Evolutionary conservation across 2,797 vertebrate species (phyloP).

Genomic region (Sphaeramia orbicularis): DNA sequence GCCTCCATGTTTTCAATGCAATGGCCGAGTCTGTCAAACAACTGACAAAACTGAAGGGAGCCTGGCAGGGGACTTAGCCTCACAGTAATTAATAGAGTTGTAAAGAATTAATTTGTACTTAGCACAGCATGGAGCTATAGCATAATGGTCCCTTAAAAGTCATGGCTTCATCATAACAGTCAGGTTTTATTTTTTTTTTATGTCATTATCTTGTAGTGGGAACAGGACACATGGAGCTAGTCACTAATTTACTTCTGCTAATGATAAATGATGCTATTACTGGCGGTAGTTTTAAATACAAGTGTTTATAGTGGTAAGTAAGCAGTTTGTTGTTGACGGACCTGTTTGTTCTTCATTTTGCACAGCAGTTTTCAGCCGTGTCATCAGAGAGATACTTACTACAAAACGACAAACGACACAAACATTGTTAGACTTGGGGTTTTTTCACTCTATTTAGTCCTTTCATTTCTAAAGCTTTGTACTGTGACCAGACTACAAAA

Average conservation of each 20-base stretch:
- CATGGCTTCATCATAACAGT: constrained; percentile 36
- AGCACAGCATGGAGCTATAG: constrained; percentile 43
- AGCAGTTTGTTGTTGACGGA: neutral
- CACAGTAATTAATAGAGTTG: constrained; percentile 42
- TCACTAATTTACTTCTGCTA: constrained; percentile 17
- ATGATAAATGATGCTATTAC: constrained; percentile 29
- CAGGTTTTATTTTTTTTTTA: constrained; percentile 20
- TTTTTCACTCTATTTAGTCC: too few species aligned
- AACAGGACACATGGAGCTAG: constrained; percentile 7
- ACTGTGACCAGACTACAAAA: too few species aligned
- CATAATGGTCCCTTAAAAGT: constrained; percentile 47
- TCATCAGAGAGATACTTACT: neutral
- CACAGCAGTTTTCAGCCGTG: neutral
- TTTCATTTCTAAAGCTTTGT: too few species aligned
- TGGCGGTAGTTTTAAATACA: constrained; percentile 27
- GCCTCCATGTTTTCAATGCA: neutral
- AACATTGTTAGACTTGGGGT: neutral
- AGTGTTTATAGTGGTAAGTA: constrained; percentile 1
- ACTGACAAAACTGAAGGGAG: constrained; percentile 34
- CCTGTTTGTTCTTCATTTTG: neutral
- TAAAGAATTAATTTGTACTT: constrained; percentile 56
- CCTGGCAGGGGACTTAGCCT: constrained; percentile 29
- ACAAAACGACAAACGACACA: neutral
- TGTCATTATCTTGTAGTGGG: constrained; percentile 23
- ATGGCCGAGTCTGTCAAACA: constrained; percentile 39